These are phyloP conservation scores for Papilio glaucus DNA, from an alignment of 1,140 invertebrate genomes.

Conservation along the genomic window DNA sequence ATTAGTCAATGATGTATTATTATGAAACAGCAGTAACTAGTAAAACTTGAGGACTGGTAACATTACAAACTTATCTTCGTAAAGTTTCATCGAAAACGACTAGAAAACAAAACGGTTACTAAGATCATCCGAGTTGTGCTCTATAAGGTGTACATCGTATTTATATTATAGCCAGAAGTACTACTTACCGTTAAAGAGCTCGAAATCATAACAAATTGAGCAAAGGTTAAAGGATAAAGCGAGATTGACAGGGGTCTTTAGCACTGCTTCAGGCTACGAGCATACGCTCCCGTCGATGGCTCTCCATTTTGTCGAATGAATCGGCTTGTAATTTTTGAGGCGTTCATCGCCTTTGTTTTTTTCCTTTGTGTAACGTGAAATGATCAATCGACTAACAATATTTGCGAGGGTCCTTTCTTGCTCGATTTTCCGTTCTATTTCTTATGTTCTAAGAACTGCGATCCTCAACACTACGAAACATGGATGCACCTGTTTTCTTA, in stretches of 20 bases:
- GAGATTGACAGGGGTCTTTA: constrained; percentile 68
- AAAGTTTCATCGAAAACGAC: no score
- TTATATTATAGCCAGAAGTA: constrained; percentile 46
- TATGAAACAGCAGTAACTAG: no score
- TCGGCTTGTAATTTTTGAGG: constrained; percentile 53
- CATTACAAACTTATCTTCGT: no score
- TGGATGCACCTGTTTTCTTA: no score
- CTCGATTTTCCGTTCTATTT: neutral
- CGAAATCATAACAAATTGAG: constrained; percentile 72
- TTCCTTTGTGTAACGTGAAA: constrained; percentile 44
- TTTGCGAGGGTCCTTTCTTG: neutral
- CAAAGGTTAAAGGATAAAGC: constrained; percentile 61
- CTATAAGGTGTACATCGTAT: neutral
- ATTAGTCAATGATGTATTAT: no score
- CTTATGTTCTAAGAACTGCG: no score
- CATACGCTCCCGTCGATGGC: constrained; percentile 53
- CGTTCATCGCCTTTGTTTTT: constrained; percentile 46
- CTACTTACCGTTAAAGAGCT: constrained; percentile 49
- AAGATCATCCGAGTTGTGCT: neutral
- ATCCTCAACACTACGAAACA: no score
- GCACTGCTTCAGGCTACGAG: constrained; percentile 50
- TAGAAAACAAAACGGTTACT: neutral
- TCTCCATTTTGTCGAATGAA: constrained; percentile 54
- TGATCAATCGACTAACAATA: constrained; percentile 38
- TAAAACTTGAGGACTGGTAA: no score